Evolutionary conservation across 2,113 vertebrate genomes (phyloP).

Genomic region (Hemicordylus capensis): DNA sequence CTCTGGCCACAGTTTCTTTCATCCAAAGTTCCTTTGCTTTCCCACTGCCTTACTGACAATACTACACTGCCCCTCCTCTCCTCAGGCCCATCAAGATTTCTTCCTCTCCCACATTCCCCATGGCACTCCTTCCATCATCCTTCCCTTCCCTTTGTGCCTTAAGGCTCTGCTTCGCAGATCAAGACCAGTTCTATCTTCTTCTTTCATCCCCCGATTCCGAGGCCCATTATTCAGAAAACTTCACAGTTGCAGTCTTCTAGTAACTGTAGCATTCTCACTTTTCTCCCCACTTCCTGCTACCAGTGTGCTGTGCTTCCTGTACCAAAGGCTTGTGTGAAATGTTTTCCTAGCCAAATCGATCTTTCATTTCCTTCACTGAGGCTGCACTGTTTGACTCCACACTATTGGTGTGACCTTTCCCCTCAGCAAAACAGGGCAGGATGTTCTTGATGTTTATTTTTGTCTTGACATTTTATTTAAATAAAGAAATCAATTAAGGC

Average conservation of each 20-base stretch:
- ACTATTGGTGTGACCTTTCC: not conserved
- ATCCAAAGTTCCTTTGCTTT: not conserved
- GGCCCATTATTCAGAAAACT: not conserved
- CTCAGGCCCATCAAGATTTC: not conserved
- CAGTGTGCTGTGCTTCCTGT: not conserved
- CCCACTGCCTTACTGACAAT: not conserved
- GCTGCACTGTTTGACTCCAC: not conserved
- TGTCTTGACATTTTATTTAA: not conserved
- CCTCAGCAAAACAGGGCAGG: not conserved
- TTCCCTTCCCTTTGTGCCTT: not conserved
- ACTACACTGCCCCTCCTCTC: not conserved
- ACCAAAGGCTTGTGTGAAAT: not conserved
- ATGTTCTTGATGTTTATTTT: not conserved
- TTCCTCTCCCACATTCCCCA: not conserved
- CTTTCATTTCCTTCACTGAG: not conserved
- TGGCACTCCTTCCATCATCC: not conserved
- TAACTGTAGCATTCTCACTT: not conserved
- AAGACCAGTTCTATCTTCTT: not conserved
- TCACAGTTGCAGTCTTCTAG: not conserved
- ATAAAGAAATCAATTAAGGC: not conserved
- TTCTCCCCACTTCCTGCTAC: not conserved
- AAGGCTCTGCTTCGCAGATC: not conserved
- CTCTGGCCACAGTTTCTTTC: not conserved
- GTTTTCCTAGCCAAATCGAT: not conserved
- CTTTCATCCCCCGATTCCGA: not conserved